phyloP scores from a whole-genome alignment of 2,113 vertebrate genomes.

The Nothobranchius furzeri region DNA sequence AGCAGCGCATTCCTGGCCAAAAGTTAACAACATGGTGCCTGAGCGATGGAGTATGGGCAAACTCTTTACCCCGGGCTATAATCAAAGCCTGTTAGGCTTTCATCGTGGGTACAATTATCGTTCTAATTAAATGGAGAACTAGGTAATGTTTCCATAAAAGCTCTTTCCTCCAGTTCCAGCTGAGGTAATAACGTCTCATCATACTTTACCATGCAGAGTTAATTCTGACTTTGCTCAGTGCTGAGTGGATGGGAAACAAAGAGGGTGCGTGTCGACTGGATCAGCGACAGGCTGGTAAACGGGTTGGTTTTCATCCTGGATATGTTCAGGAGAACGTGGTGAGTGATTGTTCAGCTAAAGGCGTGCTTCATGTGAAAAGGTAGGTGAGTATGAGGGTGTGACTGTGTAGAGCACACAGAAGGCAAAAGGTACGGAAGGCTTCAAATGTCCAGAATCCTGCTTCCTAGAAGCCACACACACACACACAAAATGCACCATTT shows the following conservation, averaged over 20 bases:
- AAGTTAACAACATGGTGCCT: neutral
- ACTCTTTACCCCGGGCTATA: neutral
- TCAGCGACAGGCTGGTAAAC: neutral
- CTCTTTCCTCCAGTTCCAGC: neutral
- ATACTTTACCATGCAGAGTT: neutral
- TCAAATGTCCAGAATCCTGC: neutral
- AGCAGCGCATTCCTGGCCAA: constrained; percentile 1
- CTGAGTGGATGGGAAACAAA: neutral
- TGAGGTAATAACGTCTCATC: constrained; percentile 7
- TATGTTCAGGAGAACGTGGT: neutral
- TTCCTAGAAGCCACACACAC: neutral
- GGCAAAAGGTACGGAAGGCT: neutral
- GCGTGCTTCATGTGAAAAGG: neutral
- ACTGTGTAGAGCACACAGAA: neutral
- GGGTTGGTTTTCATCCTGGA: no score
- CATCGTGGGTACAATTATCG: constrained; percentile 2
- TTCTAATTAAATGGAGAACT: constrained; percentile 13
- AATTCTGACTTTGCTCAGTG: neutral
- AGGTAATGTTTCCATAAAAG: neutral
- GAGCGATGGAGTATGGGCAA: neutral
- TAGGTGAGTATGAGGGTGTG: neutral
- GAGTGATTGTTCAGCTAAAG: neutral
- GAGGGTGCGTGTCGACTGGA: neutral
- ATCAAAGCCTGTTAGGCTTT: constrained; percentile 30
- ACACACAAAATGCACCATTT: neutral